Conservation (phyloP, 2,113 vertebrate species). For the Diadophis punctatus region DNA sequence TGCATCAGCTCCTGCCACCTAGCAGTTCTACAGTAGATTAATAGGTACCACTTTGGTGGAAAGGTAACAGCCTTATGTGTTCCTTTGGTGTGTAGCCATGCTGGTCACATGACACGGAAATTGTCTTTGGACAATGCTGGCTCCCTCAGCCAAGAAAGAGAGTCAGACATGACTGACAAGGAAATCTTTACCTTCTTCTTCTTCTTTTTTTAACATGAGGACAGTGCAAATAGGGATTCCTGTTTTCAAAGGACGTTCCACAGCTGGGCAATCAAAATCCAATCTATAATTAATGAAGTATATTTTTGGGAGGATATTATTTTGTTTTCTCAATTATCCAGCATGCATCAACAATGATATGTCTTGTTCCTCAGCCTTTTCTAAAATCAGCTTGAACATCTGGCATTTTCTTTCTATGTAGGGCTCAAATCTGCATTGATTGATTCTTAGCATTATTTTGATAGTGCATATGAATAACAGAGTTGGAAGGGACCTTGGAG, state of each 20-base stretch:
- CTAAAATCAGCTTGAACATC: not conserved
- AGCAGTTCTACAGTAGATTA: not conserved
- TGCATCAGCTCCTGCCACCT: not conserved
- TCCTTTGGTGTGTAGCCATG: not conserved
- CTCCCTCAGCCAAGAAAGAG: too few species aligned
- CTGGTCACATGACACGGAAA: not conserved
- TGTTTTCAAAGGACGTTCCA: not conserved
- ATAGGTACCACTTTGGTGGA: not conserved
- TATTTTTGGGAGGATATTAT: not conserved
- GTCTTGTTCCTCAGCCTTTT: not conserved
- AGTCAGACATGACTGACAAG: too few species aligned
- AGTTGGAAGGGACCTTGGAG: too few species aligned
- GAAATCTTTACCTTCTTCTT: too few species aligned
- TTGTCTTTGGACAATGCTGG: not conserved
- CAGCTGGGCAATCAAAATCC: not conserved
- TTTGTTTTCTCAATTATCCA: not conserved
- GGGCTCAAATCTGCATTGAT: not conserved
- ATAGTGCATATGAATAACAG: not conserved
- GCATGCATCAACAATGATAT: not conserved
- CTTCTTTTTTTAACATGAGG: not conserved
- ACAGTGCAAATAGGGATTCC: not conserved
- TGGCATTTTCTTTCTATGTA: not conserved
- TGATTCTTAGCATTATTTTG: not conserved
- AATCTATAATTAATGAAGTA: not conserved
- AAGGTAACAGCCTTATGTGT: not conserved